Evolutionary conservation across 2,113 vertebrate species (phyloP).

Genomic region (Hypocryptadius cinnamomeus): DNA sequence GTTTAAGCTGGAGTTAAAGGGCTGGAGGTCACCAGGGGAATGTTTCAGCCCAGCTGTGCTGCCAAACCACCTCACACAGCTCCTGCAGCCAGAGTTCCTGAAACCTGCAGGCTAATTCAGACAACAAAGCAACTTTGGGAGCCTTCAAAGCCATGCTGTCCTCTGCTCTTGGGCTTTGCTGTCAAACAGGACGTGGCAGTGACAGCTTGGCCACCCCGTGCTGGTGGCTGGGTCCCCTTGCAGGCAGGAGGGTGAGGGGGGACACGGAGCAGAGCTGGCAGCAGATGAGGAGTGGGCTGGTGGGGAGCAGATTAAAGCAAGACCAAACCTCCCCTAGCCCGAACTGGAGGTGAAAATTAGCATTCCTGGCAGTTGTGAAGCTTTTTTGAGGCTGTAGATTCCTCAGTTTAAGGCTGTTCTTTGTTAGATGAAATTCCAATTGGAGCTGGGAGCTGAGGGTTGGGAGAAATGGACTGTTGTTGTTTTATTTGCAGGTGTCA

Average conservation of each 20-base stretch:
- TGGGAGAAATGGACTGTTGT: neutral
- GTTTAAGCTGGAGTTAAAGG: neutral
- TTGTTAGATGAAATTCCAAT: neutral
- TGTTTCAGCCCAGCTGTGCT: neutral
- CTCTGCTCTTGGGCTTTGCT: neutral
- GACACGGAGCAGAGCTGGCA: neutral
- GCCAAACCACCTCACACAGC: neutral
- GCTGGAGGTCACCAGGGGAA: neutral
- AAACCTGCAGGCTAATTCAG: neutral
- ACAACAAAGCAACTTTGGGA: neutral
- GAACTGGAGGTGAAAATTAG: neutral
- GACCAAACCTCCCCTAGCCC: neutral
- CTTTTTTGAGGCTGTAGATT: neutral
- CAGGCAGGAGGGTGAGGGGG: neutral
- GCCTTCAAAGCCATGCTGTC: fast-evolving
- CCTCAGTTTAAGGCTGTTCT: neutral
- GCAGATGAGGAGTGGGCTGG: neutral
- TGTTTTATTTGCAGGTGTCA: neutral
- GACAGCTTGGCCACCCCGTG: neutral
- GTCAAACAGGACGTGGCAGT: neutral
- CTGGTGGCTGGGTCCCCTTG: neutral
- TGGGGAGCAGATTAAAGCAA: neutral
- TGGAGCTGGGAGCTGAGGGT: neutral
- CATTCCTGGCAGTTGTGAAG: neutral
- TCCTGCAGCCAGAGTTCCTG: neutral